A percentile compares a stretch with the other conserved stretches of the same genome.
Conservation (phyloP, 2,113 vertebrate species). For the Bungarus multicinctus region DNA sequence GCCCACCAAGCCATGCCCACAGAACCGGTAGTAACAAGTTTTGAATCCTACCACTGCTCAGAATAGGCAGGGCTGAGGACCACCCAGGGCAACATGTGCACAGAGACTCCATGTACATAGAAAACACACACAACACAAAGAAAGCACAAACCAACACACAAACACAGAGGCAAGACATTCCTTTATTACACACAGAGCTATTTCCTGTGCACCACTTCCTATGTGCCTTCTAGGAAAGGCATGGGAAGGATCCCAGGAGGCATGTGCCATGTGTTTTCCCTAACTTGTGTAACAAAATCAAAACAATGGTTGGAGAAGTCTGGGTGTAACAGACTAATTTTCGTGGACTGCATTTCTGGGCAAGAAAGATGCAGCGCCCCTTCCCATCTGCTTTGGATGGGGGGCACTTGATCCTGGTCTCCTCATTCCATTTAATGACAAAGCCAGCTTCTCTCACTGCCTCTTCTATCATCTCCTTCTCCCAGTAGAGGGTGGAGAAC, state of each 20-base stretch:
- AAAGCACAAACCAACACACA: neutral
- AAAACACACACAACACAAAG: neutral
- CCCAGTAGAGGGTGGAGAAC: constrained; percentile 63
- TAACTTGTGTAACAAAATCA: neutral
- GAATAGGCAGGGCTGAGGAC: too few relatives aligned
- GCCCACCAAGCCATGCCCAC: too few relatives aligned
- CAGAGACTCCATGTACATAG: neutral
- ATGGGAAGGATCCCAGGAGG: neutral
- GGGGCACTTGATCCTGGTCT: accelerated
- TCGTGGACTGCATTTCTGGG: neutral
- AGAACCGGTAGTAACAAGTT: too few relatives aligned
- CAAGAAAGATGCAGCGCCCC: neutral
- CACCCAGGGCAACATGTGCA: accelerated
- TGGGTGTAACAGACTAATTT: neutral
- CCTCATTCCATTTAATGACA: neutral
- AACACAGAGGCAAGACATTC: neutral
- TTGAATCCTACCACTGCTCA: too few relatives aligned
- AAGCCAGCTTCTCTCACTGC: constrained; percentile 6
- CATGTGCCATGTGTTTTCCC: neutral
- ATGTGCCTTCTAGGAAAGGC: neutral
- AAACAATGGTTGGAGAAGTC: neutral
- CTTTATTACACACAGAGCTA: neutral
- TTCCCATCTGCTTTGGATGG: accelerated
- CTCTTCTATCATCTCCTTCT: constrained; percentile 20
- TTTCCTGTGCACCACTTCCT: too few relatives aligned